Base-by-base conservation (phyloP, 2,797 vertebrate species). In the Jordanella pulchra region DNA sequence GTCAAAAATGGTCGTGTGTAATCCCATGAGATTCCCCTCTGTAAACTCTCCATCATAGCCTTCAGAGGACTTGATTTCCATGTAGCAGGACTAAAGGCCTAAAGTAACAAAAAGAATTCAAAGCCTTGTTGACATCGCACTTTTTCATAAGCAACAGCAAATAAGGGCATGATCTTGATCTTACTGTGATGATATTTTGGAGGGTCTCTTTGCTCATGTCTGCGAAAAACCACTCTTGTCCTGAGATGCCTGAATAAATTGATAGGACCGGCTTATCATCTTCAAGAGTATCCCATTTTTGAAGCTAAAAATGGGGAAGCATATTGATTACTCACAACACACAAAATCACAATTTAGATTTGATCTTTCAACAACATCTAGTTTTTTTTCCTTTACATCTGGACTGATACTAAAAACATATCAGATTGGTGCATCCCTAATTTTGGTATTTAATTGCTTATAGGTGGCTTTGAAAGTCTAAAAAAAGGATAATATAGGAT, bases 171-270 rank as follows among this genome's bases (percentile, higher is more conserved):
- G 23, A n/a, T 55, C 14, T 13, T 60, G n/a, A 42, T 75, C 69
- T 30, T 81, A 97, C 96, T 91, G 78, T 91, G n/a, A 93, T 10
- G 50, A 91, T 63, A 15, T 68, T 88, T 1, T 90, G 84, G 56
- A 97, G 68, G 1, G 86, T 55, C 1, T 94, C 93, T 88, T 93
- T 95, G 21, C 87, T 91, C 39, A 97, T 30, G 65, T 90, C 92
- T 54, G 83, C 12, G 17, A 89, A 96, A 74, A 90, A 87, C 58
- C 94, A 65, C 86, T 97, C 96, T 86, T 97, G 96, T 72, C 95
- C 95, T 65, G 91, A 90, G 3, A 85, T 0, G 12, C 95, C 95
- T 11, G 91, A 3, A 76, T 91, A 95, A 64, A 81, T 80, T 67
- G 95, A 93, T 10, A 96, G 9, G 27, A 95, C 25, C 0, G 93